A percentile compares a stretch with the other conserved stretches of the same genome.
Evolutionary conservation across 2,797 vertebrate species (phyloP).

Genomic region (Sitta carolinensis): DNA sequence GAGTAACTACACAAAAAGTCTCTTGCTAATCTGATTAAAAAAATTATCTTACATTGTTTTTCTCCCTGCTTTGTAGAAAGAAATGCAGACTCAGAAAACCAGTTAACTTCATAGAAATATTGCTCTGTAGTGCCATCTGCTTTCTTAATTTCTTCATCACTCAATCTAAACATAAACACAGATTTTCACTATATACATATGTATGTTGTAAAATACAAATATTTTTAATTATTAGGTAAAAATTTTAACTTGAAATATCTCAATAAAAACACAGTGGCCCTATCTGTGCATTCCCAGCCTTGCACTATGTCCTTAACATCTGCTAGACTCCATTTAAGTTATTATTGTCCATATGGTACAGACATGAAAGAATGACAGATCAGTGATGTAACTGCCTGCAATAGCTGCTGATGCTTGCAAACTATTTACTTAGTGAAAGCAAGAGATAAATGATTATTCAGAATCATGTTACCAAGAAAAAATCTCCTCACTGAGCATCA

Average conservation of each 20-base stretch:
- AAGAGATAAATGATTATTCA: constrained; percentile 50
- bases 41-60: neutral
- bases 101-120: neutral
- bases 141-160: neutral
- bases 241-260: neutral
- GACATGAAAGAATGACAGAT: constrained; percentile 32
- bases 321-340: constrained; percentile 47
- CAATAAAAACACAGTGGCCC: neutral
- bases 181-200: neutral
- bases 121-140: neutral
- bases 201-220: neutral
- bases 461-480: constrained; percentile 26
- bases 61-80: neutral
- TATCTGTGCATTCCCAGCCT: constrained; percentile 27
- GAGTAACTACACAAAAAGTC: neutral
- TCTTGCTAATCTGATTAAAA: neutral
- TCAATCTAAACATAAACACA: neutral
- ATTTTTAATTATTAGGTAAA: neutral
- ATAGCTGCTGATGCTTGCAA: constrained; percentile 42
- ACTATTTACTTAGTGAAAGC: constrained; percentile 29
- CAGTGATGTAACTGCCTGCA: constrained; percentile 40
- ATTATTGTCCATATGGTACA: constrained; percentile 54
- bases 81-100: neutral
- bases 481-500: neutral
- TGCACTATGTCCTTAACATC: constrained; percentile 38